These are phyloP conservation scores for Hyppa rectilinea DNA, from an alignment of 2,888 invertebrate species.

Conservation along the genomic window DNA sequence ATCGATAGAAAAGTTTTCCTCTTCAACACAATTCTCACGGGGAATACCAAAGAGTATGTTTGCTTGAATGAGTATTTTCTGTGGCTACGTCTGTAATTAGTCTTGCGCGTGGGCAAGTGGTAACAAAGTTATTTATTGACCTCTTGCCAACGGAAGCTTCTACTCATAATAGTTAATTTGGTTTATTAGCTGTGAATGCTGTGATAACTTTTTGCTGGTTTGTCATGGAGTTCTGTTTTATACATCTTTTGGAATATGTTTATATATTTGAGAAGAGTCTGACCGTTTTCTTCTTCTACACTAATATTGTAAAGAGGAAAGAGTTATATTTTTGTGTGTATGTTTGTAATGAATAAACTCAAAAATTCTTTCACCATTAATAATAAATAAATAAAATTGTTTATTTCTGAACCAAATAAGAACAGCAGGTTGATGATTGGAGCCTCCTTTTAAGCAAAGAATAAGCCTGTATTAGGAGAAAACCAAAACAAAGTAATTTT, in stretches of 20 bases:
- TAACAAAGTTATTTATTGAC: slow-evolving; percentile 59
- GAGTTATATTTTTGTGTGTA: too few species aligned
- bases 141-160: slow-evolving; percentile 57
- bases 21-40: slow-evolving; percentile 19
- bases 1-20: slow-evolving; percentile 2
- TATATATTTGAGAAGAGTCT: not conserved
- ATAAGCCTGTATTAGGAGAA: too few species aligned
- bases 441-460: too few species aligned
- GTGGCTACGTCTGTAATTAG: slow-evolving; percentile 45
- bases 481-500: too few species aligned
- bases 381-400: too few species aligned
- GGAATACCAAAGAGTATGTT: slow-evolving; percentile 39
- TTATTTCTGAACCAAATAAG: too few species aligned
- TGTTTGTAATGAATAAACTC: too few species aligned
- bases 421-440: too few species aligned
- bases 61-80: slow-evolving; percentile 44
- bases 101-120: slow-evolving; percentile 54
- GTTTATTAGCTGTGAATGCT: slow-evolving; percentile 53
- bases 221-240: not conserved
- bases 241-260: not conserved
- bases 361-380: too few species aligned
- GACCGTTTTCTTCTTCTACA: not conserved
- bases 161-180: slow-evolving; percentile 54
- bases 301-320: too few species aligned
- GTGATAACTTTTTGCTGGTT: slow-evolving; percentile 47